Conservation (phyloP, 2,113 vertebrate genomes). For the Pomatostomus ruficeps region DNA sequence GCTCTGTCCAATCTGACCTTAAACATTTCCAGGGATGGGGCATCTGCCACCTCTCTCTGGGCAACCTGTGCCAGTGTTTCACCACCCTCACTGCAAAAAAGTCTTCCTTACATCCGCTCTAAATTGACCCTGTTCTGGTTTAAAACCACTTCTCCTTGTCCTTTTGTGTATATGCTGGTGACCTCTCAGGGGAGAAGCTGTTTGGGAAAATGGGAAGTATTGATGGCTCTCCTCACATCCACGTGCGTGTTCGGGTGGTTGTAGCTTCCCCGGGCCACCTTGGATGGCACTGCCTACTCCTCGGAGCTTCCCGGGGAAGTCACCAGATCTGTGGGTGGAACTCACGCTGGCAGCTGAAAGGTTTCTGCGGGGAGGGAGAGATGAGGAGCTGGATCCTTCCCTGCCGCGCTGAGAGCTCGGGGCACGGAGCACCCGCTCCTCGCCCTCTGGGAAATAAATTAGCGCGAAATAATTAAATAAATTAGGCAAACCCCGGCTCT, state of each 20-base stretch:
- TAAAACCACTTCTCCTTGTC: rapidly evolving
- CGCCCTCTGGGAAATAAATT: rapidly evolving
- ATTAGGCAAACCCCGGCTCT: rapidly evolving
- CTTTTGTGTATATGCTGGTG: rapidly evolving
- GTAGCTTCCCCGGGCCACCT: neutral
- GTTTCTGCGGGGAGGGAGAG: neutral
- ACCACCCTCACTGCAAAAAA: neutral
- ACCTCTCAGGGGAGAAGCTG: rapidly evolving
- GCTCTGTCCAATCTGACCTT: neutral
- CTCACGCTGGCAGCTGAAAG: neutral
- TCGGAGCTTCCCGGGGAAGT: conserved; percentile 21
- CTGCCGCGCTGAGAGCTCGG: rapidly evolving
- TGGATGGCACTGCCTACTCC: conserved; percentile 4
- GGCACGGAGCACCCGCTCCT: neutral
- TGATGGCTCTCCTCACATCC: rapidly evolving
- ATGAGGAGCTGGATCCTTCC: neutral
- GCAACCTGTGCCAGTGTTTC: neutral
- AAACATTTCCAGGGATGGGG: neutral
- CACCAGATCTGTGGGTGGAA: neutral
- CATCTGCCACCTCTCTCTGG: neutral
- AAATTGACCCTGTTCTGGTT: neutral
- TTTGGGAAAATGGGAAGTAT: rapidly evolving
- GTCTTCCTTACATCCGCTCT: neutral
- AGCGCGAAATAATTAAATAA: rapidly evolving
- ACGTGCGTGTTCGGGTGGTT: neutral